Base-by-base conservation (phyloP, 2,797 vertebrate genomes). In the Alcedo atthis region DNA sequence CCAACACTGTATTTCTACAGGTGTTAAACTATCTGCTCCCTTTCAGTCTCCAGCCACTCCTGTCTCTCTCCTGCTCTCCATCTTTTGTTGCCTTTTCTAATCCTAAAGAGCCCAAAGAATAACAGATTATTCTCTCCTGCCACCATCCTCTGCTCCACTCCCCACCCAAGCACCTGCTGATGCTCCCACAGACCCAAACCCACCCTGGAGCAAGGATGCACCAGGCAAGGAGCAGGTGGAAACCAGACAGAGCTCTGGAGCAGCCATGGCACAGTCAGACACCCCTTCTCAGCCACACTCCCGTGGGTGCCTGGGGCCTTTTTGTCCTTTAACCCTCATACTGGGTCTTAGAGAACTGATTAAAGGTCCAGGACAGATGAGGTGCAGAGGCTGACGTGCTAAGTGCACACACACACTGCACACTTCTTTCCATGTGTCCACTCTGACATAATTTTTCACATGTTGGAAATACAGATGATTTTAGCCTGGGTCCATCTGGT, bases 401-500 rank as follows among this genome's bases (percentile, higher is more conserved):
- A 25, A 81, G 57, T 7, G 28, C 30, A 21, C 77, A 33, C 62
- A 68, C 82, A 18, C 10, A 9, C 76, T 22, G 9, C 51, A 5
- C 0, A 0, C 74, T 85, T 63, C 93, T 85, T 80, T 51, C 80
- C 86, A 81, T n/a, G 91, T 95, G 97, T 97, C 97, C 97, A 96
- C 79, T 82, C 95, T 18, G 53, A 95, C 88, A 77, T 94, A 96
- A 97, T 98, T 97, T 97, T 97, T 98, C 97, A 98, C 63, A n/a
- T 67, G 97, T 86, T 95, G 95, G 97, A 98, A 97, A 97, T 94
- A 96, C 96, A 97, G 97, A 98, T 98, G 97, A 97, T 97, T 98
- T 97, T 97, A 96, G 97, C 98, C 98, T 96, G 97, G 96, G 96
- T 98, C 97, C 97, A 98, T 98, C 97, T 98, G 97, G 97, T 94